phyloP scores from a whole-genome alignment of 2,888 invertebrate genomes.

The Sphinx pinastri region DNA sequence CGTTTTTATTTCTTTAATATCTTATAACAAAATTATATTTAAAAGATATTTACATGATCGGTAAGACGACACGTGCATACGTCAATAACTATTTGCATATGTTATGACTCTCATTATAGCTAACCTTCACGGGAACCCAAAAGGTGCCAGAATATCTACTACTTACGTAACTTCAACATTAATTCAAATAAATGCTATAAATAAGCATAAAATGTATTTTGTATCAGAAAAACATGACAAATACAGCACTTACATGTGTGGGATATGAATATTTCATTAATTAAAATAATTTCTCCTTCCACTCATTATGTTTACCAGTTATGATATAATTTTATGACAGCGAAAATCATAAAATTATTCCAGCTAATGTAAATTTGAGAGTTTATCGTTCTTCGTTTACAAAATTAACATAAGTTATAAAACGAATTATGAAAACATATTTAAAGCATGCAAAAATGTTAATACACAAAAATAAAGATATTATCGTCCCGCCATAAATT shows the following conservation, averaged over 20 bases:
- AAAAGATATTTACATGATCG: not conserved
- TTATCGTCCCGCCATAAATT: not conserved
- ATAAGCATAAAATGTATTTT: not conserved
- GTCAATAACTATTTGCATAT: slow-evolving; percentile 55
- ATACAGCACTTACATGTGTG: not conserved
- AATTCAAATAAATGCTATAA: slow-evolving; percentile 27
- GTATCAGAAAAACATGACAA: not conserved
- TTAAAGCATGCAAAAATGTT: not conserved
- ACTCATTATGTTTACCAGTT: not conserved
- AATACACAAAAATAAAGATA: not conserved
- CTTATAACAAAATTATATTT: not conserved
- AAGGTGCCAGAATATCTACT: slow-evolving; percentile 47
- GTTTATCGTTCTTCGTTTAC: not conserved
- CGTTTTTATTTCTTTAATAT: not conserved
- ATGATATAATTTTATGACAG: not conserved
- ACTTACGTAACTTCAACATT: not conserved
- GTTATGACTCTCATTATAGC: slow-evolving; percentile 52
- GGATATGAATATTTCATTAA: not conserved
- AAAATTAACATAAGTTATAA: not conserved
- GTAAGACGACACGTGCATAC: slow-evolving; percentile 49
- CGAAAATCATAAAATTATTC: not conserved
- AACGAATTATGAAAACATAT: not conserved
- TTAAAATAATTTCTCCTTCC: not conserved
- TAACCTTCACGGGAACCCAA: slow-evolving; percentile 49
- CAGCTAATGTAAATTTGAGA: not conserved